Evolutionary conservation across 2,797 vertebrate genomes (phyloP).

Genomic region (Tenualosa thibaudeaui): DNA sequence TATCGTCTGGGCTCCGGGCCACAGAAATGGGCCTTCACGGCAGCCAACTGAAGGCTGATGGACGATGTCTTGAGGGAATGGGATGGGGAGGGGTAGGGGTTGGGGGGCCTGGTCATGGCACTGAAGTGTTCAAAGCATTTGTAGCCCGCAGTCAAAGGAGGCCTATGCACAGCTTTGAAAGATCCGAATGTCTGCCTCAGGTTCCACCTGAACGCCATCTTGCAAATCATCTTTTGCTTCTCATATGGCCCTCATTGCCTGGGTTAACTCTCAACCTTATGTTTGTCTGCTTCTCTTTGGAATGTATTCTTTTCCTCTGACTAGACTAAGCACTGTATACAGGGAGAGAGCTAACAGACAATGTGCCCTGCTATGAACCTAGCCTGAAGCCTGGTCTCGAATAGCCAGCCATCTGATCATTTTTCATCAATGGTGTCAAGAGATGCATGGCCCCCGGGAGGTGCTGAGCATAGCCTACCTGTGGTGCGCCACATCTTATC

Average conservation of each 20-base stretch:
- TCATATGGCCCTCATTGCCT: not conserved
- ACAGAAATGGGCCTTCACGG: conserved; percentile 45
- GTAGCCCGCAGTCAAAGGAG: conserved; percentile 2
- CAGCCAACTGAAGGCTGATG: conserved; percentile 39
- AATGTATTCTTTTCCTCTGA: not conserved
- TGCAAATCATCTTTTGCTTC: not conserved
- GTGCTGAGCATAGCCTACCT: not conserved
- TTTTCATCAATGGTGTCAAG: not conserved
- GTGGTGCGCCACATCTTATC: not conserved
- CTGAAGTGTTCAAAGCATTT: conserved; percentile 17
- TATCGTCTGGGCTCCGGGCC: conserved; percentile 41
- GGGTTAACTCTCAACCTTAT: not conserved
- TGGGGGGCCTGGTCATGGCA: not conserved
- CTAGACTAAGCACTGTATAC: not conserved
- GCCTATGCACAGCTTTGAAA: conserved; percentile 7
- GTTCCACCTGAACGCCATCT: not conserved
- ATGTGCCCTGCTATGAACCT: not conserved
- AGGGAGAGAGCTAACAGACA: not conserved
- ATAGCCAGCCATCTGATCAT: not conserved
- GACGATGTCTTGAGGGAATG: conserved; percentile 21
- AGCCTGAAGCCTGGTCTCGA: not conserved
- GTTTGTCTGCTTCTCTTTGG: conserved; percentile 11
- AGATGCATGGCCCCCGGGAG: not conserved
- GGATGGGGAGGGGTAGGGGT: not conserved
- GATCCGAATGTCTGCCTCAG: not conserved